These are phyloP conservation scores for Sebastolobus altivelis DNA, from an alignment of 2,797 vertebrate species.

Conservation along the genomic window DNA sequence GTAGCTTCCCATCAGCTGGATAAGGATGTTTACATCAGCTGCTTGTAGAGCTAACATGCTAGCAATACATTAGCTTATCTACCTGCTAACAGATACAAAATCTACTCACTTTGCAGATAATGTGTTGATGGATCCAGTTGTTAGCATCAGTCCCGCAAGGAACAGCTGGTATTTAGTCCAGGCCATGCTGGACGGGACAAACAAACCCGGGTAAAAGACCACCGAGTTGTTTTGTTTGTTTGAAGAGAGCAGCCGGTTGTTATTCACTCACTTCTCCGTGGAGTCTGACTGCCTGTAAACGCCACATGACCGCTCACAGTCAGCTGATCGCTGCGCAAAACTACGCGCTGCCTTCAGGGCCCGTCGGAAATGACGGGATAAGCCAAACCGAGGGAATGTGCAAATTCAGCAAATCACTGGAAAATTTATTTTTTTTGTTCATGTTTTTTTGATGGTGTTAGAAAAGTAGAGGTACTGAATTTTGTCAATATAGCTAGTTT, in stretches of 20 bases:
- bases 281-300: slow-evolving; percentile 19
- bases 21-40: neutral
- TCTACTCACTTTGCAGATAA: slow-evolving; percentile 93
- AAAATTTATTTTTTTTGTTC: too few relatives aligned
- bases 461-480: too few relatives aligned
- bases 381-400: too few relatives aligned
- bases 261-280: slow-evolving; percentile 2
- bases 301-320: slow-evolving; percentile 68
- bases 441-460: too few relatives aligned
- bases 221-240: neutral
- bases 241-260: neutral
- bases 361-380: neutral
- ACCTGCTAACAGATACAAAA: too few relatives aligned
- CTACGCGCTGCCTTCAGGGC: slow-evolving; percentile 12
- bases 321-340: slow-evolving; percentile 67
- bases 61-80: too few relatives aligned
- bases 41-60: neutral
- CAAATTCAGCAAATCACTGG: neutral
- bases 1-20: too few relatives aligned
- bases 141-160: slow-evolving; percentile 93
- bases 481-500: too few relatives aligned
- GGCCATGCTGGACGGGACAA: slow-evolving; percentile 80
- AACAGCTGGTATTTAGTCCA: slow-evolving; percentile 94
- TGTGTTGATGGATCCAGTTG: slow-evolving; percentile 95
- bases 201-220: neutral